A percentile compares a stretch with the other conserved stretches of the same genome.
These are phyloP conservation scores for Phrynocephalus guinanensis DNA, from an alignment of 2,797 vertebrate species.

Conservation along the genomic window DNA sequence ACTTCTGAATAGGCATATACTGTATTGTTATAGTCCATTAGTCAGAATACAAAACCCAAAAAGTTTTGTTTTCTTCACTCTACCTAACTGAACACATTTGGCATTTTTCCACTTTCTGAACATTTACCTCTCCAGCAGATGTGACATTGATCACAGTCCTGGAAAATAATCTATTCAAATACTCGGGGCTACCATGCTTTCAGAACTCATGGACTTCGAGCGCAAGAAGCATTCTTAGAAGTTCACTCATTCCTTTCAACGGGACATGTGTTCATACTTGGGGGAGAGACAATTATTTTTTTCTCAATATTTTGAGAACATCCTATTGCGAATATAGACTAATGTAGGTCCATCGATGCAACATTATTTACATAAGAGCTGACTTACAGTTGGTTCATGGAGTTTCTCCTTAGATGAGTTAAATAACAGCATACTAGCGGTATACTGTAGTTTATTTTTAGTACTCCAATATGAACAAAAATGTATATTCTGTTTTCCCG, in stretches of 20 bases:
- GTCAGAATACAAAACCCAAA: neutral
- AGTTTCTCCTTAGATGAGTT: too few relatives aligned
- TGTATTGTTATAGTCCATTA: neutral
- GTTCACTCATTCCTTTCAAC: neutral
- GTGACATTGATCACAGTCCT: neutral
- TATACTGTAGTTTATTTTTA: too few relatives aligned
- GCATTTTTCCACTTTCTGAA: neutral
- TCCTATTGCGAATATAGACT: neutral
- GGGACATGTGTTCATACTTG: neutral
- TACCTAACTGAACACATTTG: neutral
- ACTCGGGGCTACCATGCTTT: neutral
- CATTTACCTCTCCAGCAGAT: neutral
- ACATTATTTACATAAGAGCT: too few relatives aligned
- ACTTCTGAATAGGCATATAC: neutral
- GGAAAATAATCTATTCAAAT: neutral
- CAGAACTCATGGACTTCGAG: neutral
- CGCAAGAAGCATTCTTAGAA: neutral
- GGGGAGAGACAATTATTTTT: neutral
- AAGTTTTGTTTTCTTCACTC: neutral
- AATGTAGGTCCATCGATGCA: neutral
- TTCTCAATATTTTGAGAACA: too few relatives aligned
- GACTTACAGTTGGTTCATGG: too few relatives aligned
- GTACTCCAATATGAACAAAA: neutral
- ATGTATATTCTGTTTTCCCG: too few relatives aligned
- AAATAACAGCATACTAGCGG: too few relatives aligned